Evolutionary conservation across 2,113 vertebrate genomes (phyloP).

Genomic region (Crotophaga sulcirostris): DNA sequence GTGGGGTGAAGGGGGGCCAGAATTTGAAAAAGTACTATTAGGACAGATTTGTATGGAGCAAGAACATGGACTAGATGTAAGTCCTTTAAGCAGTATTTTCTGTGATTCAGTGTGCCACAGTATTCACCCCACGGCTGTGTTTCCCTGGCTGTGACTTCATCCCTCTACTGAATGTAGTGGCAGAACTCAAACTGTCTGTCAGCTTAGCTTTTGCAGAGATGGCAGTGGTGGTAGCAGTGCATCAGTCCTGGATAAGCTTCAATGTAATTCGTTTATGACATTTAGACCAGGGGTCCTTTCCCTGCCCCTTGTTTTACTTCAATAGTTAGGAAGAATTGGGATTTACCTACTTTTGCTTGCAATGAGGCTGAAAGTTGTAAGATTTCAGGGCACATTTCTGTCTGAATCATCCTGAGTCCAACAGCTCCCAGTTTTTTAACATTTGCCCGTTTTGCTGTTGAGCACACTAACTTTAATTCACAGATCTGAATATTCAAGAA

Average conservation of each 20-base stretch:
- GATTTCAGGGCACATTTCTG: neutral
- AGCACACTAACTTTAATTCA: neutral
- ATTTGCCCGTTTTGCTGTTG: neutral
- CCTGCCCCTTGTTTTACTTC: neutral
- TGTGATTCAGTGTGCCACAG: neutral
- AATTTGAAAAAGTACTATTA: neutral
- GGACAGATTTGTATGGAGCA: neutral
- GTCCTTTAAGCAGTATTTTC: neutral
- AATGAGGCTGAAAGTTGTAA: neutral
- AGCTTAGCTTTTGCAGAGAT: neutral
- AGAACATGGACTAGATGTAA: neutral
- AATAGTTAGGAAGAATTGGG: neutral
- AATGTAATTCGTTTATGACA: neutral
- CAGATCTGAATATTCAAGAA: neutral
- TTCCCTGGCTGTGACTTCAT: neutral
- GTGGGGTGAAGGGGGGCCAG: neutral
- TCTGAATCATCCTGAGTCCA: neutral
- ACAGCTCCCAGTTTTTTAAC: neutral
- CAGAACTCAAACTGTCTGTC: neutral
- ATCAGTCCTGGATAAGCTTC: neutral
- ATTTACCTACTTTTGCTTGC: neutral
- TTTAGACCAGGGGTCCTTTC: accelerated
- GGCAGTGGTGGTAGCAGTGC: neutral
- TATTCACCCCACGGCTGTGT: neutral
- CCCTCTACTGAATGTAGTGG: neutral